phyloP scores from a whole-genome alignment of 2,888 invertebrate genomes.

The Ectemnius cavifrons region DNA sequence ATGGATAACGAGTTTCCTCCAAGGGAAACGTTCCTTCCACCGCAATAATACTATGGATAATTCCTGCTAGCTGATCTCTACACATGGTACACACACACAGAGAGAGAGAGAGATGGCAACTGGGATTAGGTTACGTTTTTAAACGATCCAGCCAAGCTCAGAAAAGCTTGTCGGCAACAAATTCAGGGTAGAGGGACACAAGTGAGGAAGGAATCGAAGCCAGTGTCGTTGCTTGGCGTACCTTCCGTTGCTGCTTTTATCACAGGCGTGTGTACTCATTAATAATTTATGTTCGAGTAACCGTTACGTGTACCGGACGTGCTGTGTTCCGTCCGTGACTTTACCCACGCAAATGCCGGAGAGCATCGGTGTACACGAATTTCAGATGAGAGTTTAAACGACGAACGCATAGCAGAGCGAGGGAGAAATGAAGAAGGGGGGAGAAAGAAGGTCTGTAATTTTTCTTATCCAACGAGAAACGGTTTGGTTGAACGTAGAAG shows the following conservation, averaged over 20 bases:
- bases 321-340: slow-evolving; percentile 47
- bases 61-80: too few species aligned
- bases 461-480: slow-evolving; percentile 35
- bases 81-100: too few species aligned
- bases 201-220: slow-evolving; percentile 29
- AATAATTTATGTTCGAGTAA: slow-evolving; percentile 62
- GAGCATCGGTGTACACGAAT: slow-evolving; percentile 55
- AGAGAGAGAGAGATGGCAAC: too few species aligned
- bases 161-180: background rate
- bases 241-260: slow-evolving; percentile 44
- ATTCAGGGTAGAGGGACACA: background rate
- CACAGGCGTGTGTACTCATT: slow-evolving; percentile 61
- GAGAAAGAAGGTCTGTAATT: slow-evolving; percentile 35
- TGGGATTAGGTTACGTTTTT: too few species aligned
- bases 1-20: too few species aligned
- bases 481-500: slow-evolving; percentile 6
- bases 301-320: slow-evolving; percentile 58
- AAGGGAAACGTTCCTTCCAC: too few species aligned
- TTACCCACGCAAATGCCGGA: slow-evolving; percentile 51
- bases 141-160: too few species aligned
- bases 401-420: too few species aligned
- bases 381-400: slow-evolving; percentile 56
- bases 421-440: too few species aligned
- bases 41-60: too few species aligned
- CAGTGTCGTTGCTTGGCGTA: slow-evolving; percentile 24